phyloP scores from a whole-genome alignment of 2,888 invertebrate species.

The Lepidocyrtoides sp. region DNA sequence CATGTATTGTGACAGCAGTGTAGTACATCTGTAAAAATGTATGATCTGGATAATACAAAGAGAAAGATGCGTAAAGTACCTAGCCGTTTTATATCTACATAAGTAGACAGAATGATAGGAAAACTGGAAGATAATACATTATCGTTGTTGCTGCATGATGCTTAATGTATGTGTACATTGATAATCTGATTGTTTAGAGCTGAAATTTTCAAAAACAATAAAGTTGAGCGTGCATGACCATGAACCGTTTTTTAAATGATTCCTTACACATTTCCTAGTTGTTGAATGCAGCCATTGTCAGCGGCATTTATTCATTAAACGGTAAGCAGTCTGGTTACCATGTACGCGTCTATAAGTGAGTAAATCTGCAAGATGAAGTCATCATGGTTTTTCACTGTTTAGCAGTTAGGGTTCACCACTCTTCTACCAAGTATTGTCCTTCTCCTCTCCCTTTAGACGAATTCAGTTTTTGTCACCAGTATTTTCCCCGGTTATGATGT shows the following conservation, averaged over 20 bases:
- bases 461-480: constrained; percentile 28
- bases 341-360: not conserved
- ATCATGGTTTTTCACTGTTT: not conserved
- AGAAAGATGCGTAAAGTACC: not conserved
- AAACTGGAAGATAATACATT: not conserved
- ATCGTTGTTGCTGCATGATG: not conserved
- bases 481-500: not conserved
- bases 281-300: too few species aligned
- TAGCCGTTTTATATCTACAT: not conserved
- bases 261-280: constrained; percentile 10
- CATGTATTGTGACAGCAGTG: constrained; percentile 6
- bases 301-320: too few species aligned
- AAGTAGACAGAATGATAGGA: not conserved
- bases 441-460: not conserved
- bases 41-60: not conserved
- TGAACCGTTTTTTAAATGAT: not conserved
- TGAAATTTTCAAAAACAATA: not conserved
- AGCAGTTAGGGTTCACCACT: not conserved
- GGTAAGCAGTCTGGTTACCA: not conserved
- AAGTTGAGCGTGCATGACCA: not conserved
- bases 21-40: not conserved
- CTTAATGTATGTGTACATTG: constrained; percentile 27
- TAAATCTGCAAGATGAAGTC: not conserved
- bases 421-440: not conserved
- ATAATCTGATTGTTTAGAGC: constrained; percentile 21